A percentile compares a stretch with the other conserved stretches of the same genome.
Evolutionary conservation across 1,140 invertebrate species (phyloP).

Genomic region (Drosophila kurseongensis): DNA sequence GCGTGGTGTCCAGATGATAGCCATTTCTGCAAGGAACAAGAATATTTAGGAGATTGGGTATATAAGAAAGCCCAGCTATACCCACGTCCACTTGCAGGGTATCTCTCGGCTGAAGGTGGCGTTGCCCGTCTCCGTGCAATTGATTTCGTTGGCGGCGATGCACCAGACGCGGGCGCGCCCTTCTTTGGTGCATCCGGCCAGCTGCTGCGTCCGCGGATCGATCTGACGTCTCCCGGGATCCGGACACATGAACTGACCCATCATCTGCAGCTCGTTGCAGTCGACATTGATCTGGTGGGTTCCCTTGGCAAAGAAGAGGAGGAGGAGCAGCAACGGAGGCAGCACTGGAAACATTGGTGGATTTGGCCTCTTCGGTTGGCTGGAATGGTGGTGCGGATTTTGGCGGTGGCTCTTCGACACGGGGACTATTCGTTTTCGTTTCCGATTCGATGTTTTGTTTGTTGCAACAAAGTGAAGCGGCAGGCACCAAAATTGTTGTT

Average conservation of each 20-base stretch:
- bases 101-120: constrained; percentile 92
- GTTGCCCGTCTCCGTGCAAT: constrained; percentile 92
- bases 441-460: constrained; percentile 45
- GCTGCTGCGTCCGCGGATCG: constrained; percentile 95
- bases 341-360: constrained; percentile 48
- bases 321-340: constrained; percentile 29
- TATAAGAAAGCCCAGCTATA: constrained; percentile 43
- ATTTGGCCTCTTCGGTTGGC: constrained; percentile 18
- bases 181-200: constrained; percentile 92
- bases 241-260: constrained; percentile 95
- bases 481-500: constrained; percentile 33
- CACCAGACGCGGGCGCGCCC: constrained; percentile 88
- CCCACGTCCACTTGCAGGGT: constrained; percentile 97
- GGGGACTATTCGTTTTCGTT: constrained; percentile 26
- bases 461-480: constrained; percentile 7
- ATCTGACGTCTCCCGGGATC: constrained; percentile 92
- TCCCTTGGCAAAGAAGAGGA: constrained; percentile 29
- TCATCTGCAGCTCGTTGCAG: constrained; percentile 88
- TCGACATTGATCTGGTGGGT: constrained; percentile 84
- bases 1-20: constrained; percentile 95
- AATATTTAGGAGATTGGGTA: background rate
- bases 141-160: constrained; percentile 92
- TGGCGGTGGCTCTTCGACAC: constrained; percentile 22
- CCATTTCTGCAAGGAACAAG: constrained; percentile 90
- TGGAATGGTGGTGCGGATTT: constrained; percentile 24